Conservation (phyloP, 2,113 vertebrate genomes). For the Scartelaos histophorus region DNA sequence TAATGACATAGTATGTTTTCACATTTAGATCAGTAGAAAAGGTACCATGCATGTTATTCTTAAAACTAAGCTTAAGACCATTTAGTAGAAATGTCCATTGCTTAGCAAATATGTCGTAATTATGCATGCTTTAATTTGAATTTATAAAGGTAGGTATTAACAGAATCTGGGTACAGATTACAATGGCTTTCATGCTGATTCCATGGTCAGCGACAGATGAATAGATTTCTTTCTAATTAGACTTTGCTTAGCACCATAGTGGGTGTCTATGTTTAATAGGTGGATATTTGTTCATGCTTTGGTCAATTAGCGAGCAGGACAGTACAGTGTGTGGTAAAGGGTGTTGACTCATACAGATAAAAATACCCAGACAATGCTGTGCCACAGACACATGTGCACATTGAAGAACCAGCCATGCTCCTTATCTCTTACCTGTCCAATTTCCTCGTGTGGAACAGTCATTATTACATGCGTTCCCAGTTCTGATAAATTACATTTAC, state of each 20-base stretch:
- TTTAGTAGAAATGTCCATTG: constrained; percentile 13
- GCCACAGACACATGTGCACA: not conserved
- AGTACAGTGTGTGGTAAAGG: constrained; percentile 48
- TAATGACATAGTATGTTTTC: not conserved
- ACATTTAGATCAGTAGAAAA: not conserved
- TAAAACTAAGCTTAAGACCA: constrained; percentile 15
- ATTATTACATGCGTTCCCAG: not conserved
- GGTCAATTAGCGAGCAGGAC: constrained; percentile 55
- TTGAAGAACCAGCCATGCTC: not conserved
- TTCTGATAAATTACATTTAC: constrained; percentile 1
- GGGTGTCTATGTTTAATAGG: constrained; percentile 50
- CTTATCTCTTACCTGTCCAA: not conserved
- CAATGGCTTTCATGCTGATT: constrained; percentile 32
- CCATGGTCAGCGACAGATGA: constrained; percentile 33
- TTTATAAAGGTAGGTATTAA: constrained; percentile 48
- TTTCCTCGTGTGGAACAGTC: not conserved
- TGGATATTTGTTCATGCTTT: constrained; percentile 52
- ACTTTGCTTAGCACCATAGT: constrained; percentile 45
- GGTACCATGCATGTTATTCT: not conserved
- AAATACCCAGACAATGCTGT: constrained; percentile 40
- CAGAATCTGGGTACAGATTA: constrained; percentile 32
- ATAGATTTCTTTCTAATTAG: constrained; percentile 54
- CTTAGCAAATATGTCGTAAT: constrained; percentile 43
- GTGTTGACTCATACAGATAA: constrained; percentile 46
- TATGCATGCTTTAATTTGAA: constrained; percentile 41